Percentiles rank a stretch among this genome's conserved stretches.
These are phyloP conservation scores for Patella depressa DNA, from an alignment of 2,888 invertebrate genomes.

Conservation along the genomic window DNA sequence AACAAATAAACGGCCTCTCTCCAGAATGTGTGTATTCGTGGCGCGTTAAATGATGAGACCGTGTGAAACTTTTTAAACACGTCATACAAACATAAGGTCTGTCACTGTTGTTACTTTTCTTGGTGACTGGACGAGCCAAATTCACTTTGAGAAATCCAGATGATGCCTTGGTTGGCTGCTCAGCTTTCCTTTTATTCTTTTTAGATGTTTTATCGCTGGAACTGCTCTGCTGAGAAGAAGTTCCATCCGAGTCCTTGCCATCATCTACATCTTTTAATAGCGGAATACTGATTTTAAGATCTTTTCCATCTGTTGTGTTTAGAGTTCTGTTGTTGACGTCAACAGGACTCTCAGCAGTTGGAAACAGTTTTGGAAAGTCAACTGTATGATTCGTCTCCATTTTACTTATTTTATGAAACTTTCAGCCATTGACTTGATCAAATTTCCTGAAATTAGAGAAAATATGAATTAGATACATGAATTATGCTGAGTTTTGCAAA, in stretches of 20 bases:
- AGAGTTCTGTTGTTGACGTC: too few relatives aligned
- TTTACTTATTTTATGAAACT: too few relatives aligned
- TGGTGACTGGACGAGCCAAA: neutral
- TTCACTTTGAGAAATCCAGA: neutral
- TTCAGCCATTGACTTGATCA: too few relatives aligned
- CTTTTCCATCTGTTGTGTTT: too few relatives aligned
- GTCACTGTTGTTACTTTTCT: conserved; percentile 9
- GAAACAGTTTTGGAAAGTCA: too few relatives aligned
- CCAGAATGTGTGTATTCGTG: conserved; percentile 8
- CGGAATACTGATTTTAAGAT: too few relatives aligned
- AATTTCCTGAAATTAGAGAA: too few relatives aligned
- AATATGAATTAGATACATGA: too few relatives aligned
- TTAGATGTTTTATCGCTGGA: neutral
- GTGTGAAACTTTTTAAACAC: conserved; percentile 8
- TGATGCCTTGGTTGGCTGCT: neutral
- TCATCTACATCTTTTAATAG: neutral
- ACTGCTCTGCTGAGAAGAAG: neutral
- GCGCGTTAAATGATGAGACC: neutral
- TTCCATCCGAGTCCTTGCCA: neutral
- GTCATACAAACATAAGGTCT: conserved; percentile 4
- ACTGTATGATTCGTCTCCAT: too few relatives aligned
- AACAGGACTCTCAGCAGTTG: too few relatives aligned
- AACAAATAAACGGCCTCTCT: conserved; percentile 12
- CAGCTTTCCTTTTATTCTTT: neutral
- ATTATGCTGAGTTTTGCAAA: too few relatives aligned